Percentiles rank a stretch among this genome's conserved stretches.
Conservation (phyloP, 2,888 invertebrate species). For the Drosophila paramelanica region DNA sequence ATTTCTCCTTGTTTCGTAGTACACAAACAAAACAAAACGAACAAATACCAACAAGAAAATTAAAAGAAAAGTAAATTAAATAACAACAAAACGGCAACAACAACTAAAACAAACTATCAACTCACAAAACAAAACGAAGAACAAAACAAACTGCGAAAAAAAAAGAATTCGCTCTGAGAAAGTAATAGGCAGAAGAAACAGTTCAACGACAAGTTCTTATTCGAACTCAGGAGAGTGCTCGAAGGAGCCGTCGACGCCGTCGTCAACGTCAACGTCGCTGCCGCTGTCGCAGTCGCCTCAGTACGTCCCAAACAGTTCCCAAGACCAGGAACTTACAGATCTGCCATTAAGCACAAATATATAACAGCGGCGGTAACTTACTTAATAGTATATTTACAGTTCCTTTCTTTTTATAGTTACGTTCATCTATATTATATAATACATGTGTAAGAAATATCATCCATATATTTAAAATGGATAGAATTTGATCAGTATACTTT, state of each 20-base stretch:
- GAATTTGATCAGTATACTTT: too few relatives aligned
- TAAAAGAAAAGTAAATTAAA: conserved; percentile 1
- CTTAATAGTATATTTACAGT: neutral
- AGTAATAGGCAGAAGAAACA: conserved; percentile 7
- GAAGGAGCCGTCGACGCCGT: conserved; percentile 2
- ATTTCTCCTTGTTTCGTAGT: conserved; percentile 85
- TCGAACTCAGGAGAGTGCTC: conserved; percentile 14
- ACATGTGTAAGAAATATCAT: too few relatives aligned
- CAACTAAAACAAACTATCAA: neutral
- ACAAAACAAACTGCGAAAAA: conserved; percentile 12
- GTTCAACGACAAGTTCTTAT: conserved; percentile 15
- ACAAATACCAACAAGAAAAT: conserved; percentile 10
- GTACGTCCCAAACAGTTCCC: conserved; percentile 44
- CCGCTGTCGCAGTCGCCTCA: conserved; percentile 36
- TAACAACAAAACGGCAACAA: conserved; percentile 8
- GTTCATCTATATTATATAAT: too few relatives aligned
- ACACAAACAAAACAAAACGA: conserved; percentile 55
- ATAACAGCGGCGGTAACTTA: neutral
- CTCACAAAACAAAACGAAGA: conserved; percentile 10
- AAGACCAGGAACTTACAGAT: conserved; percentile 29
- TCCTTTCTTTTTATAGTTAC: neutral
- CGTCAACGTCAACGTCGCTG: conserved; percentile 17
- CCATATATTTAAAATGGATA: too few relatives aligned
- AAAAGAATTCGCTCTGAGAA: neutral
- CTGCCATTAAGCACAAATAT: neutral